Evolutionary conservation across 2,113 vertebrate genomes (phyloP).

Genomic region (Dicaeum eximium): DNA sequence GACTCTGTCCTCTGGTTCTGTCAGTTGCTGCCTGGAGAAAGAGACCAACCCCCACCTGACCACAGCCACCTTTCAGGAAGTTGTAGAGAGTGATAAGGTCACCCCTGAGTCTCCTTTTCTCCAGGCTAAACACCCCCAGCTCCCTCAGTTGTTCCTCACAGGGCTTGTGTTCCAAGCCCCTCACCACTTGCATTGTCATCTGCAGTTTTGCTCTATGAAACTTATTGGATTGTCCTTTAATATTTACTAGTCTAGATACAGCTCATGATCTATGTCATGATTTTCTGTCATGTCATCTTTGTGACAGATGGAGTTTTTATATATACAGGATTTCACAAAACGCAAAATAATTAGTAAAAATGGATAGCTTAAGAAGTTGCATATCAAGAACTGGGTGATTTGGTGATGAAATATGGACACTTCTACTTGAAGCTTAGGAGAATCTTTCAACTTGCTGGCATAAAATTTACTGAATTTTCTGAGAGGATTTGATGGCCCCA

Average conservation of each 20-base stretch:
- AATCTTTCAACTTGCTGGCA: background rate
- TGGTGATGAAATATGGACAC: background rate
- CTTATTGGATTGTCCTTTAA: background rate
- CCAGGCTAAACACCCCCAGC: background rate
- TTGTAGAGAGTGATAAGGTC: no score
- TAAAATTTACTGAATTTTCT: background rate
- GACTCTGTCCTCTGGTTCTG: background rate
- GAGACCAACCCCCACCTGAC: background rate
- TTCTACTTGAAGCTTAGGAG: background rate
- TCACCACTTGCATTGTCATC: background rate
- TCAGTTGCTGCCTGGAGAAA: background rate
- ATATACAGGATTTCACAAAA: background rate
- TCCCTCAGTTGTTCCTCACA: accelerated
- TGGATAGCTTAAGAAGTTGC: background rate
- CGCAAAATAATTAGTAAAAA: background rate
- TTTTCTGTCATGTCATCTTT: no score
- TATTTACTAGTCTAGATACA: background rate
- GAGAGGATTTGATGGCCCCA: background rate
- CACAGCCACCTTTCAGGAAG: no score
- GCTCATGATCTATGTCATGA: background rate
- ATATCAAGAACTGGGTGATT: background rate
- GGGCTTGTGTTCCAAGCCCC: background rate
- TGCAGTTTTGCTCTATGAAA: background rate
- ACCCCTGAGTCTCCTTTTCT: background rate
- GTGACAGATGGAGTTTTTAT: background rate